Base-by-base conservation (phyloP, 1,140 invertebrate species). In the Drosophila virilis region DNA sequence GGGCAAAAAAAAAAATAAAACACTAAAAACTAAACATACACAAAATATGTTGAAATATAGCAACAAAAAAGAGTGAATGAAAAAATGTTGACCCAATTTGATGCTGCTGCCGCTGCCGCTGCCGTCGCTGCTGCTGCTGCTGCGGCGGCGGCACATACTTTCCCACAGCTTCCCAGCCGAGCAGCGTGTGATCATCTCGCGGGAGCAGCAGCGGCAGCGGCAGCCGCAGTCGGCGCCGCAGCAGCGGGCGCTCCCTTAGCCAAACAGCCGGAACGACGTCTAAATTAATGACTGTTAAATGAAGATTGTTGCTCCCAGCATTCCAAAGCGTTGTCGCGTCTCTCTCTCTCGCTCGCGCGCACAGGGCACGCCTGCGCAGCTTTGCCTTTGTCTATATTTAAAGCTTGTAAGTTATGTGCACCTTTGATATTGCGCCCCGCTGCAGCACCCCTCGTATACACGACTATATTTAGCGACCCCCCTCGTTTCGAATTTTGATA, bases 31-130 rank as follows among this genome's bases (percentile, higher is more conserved):
- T 81, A 75, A 86, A 86, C 58, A 86, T 61, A 86, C 78, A 85
- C 72, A 86, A 89, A 77, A 83, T 83, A 80, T 89, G 84, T 88
- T 77, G 84, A 88, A 88, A 86, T 86, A 88, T 83, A 81, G 75
- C 68, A 77, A 69, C 64, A 69, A 81, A 83, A 84, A 89, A 83
- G 77, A 88, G 82, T 90, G 86, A 90, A 91, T 91, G 89, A 89
- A 91, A 91, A 89, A 91, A 91, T 91, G 89, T 91, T 91, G 89
- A 91, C 89, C 89, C 81, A 91, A 91, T 91, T 91, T 91, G 58
- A 48, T 67, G 67, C 59, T 66, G 82, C 66, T 43, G 66, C 68
- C 38, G 50, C 45, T 17, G 57, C 3, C 46, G 61, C 22, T 58
- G 43, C 38, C 8, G 35, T 35, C 57, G 55, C 75, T 33, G 64